Percentiles rank a stretch among this genome's conserved stretches.
Evolutionary conservation across 1,140 invertebrate genomes (phyloP).

Genomic region (Pachypeltis micranthus): DNA sequence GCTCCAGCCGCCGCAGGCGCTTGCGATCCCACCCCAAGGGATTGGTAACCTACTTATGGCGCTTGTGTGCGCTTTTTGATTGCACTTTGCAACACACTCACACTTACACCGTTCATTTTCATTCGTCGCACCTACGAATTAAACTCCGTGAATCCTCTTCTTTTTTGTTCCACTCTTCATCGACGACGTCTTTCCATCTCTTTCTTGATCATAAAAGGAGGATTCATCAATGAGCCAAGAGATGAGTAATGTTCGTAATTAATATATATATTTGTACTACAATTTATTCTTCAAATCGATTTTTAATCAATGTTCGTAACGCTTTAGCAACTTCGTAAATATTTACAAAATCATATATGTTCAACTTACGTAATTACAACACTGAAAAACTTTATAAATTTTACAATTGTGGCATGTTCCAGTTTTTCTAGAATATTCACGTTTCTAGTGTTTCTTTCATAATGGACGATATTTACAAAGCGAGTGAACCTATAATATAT

Average conservation of each 20-base stretch:
- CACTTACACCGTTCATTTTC: no score
- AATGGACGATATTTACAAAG: background rate
- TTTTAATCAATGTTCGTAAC: background rate
- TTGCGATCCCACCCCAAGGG: no score
- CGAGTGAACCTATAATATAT: background rate
- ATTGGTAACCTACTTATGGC: no score
- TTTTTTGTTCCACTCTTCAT: no score
- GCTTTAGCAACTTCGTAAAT: constrained; percentile 1
- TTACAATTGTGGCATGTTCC: background rate
- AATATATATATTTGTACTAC: constrained; percentile 4
- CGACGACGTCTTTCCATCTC: no score
- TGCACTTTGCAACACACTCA: no score
- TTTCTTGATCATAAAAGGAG: no score
- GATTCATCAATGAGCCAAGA: no score
- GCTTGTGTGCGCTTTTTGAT: no score
- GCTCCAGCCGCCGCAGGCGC: no score
- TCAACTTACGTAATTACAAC: constrained; percentile 6
- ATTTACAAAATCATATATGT: constrained; percentile 2
- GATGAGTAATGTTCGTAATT: background rate
- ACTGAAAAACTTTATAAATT: background rate
- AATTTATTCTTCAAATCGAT: background rate
- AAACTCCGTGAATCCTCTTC: no score
- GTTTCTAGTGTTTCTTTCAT: background rate
- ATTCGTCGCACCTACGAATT: no score
- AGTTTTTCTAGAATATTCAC: background rate